Evolutionary conservation across 53 echinoderm and acorn worm genomes (phyloP).

Genomic region (Apostichopus leukothele): DNA sequence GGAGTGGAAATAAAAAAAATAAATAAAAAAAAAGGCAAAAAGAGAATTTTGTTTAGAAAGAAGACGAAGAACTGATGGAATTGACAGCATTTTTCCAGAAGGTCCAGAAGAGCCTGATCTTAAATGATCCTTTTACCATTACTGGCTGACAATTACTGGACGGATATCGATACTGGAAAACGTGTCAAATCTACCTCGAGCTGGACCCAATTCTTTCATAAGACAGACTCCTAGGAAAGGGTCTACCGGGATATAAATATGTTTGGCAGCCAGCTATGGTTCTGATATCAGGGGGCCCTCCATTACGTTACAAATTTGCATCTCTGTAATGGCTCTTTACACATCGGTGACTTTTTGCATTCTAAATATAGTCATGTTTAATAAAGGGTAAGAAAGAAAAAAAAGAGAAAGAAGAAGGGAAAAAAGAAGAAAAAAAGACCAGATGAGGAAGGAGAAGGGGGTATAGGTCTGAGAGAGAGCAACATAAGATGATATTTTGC

Average conservation of each 20-base stretch:
- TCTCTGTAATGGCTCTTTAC: background rate
- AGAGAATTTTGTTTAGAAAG: no score
- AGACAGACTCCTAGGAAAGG: background rate
- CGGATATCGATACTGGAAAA: background rate
- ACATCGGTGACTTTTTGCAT: background rate
- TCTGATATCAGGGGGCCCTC: background rate
- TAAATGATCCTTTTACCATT: background rate
- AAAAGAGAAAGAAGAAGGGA: no score
- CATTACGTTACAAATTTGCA: background rate
- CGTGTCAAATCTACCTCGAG: background rate
- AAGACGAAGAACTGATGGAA: no score
- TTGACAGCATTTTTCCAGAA: no score
- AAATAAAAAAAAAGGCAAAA: no score
- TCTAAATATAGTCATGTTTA: background rate
- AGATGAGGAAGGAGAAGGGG: no score
- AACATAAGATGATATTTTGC: no score
- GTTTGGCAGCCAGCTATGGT: background rate
- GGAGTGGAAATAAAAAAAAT: no score
- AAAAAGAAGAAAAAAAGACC: no score
- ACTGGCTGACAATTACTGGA: background rate
- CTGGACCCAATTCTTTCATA: conserved; percentile 18
- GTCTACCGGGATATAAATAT: background rate
- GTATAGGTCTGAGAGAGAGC: no score
- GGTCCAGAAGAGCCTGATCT: no score
- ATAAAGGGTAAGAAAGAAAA: background rate